These are phyloP conservation scores for Phalloptychus januarius DNA, from an alignment of 2,797 vertebrate genomes.

Conservation along the genomic window DNA sequence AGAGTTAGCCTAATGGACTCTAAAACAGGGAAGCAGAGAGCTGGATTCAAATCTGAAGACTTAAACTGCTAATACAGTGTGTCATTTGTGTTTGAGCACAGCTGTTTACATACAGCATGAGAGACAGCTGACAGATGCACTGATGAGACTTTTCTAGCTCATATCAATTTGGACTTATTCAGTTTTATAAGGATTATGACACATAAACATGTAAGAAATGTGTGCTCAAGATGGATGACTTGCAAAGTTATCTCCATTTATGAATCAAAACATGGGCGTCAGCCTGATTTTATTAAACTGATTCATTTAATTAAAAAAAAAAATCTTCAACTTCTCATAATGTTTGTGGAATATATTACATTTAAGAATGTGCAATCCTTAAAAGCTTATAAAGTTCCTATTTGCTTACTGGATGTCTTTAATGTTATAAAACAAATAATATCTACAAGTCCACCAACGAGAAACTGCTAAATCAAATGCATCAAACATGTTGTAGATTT, in stretches of 20 bases:
- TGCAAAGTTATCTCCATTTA: neutral
- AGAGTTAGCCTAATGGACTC: conserved; percentile 45
- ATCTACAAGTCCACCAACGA: no score
- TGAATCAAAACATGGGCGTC: neutral
- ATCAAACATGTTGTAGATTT: no score
- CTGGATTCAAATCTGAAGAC: conserved; percentile 23
- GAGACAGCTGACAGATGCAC: neutral
- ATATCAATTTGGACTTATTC: neutral
- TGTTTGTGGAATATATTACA: neutral
- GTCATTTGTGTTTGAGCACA: neutral
- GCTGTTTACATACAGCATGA: neutral
- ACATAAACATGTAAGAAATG: neutral
- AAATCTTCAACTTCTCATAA: neutral
- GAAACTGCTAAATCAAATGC: no score
- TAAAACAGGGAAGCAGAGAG: conserved; percentile 42
- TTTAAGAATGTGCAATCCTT: neutral
- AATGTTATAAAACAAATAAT: neutral
- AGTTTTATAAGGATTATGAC: neutral
- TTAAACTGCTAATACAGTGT: conserved; percentile 24
- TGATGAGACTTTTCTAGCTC: neutral
- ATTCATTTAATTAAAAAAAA: neutral
- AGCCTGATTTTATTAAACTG: neutral
- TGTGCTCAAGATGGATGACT: neutral
- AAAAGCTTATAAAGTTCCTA: neutral
- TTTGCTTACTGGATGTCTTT: neutral